These are phyloP conservation scores for Cheilosia vulpina DNA, from an alignment of 2,888 invertebrate species.

Conservation along the genomic window DNA sequence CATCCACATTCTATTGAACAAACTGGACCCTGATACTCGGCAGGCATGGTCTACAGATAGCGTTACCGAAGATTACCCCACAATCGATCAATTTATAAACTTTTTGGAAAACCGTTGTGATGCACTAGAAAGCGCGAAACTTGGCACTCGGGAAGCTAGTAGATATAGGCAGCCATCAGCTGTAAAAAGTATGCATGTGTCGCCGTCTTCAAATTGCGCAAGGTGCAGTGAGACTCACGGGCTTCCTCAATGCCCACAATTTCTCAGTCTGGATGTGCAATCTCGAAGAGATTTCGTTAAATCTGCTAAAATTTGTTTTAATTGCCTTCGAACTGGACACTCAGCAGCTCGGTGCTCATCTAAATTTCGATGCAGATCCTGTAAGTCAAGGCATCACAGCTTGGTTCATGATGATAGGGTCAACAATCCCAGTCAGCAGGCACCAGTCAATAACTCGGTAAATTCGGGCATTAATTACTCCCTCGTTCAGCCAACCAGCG, in stretches of 20 bases:
- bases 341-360: slow-evolving; percentile 5
- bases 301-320: too few relatives aligned
- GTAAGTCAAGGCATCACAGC: background rate
- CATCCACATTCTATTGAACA: background rate
- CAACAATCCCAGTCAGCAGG: background rate
- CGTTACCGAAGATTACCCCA: slow-evolving; percentile 8
- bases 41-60: background rate
- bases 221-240: too few relatives aligned
- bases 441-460: background rate
- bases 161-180: too few relatives aligned
- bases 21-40: slow-evolving; percentile 6
- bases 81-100: background rate
- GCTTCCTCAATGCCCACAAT: background rate
- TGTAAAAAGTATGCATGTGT: slow-evolving; percentile 10
- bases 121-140: too few relatives aligned
- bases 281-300: background rate
- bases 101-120: too few relatives aligned
- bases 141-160: too few relatives aligned
- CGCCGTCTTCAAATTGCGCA: background rate
- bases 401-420: slow-evolving; percentile 5
- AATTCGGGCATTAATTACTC: too few relatives aligned
- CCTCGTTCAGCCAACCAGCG: background rate
- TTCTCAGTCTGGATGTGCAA: background rate
- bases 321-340: too few relatives aligned
- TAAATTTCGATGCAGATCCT: background rate